Percentiles rank a stretch among this genome's conserved stretches.
Conservation (phyloP, 2,797 vertebrate genomes). For the Danio kyathit region DNA sequence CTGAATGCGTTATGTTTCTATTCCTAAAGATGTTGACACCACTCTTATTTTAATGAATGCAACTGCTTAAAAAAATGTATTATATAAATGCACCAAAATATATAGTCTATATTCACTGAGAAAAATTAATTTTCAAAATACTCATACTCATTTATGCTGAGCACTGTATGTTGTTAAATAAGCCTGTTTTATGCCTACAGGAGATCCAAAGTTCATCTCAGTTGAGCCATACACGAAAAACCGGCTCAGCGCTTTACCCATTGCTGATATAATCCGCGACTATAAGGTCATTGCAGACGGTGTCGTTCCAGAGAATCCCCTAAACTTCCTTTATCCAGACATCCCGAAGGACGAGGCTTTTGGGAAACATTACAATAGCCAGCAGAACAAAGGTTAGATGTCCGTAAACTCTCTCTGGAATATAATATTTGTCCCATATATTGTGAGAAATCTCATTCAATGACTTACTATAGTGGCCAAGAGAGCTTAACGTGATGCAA, state of each 20-base stretch:
- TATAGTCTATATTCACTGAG: no score
- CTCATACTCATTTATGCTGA: no score
- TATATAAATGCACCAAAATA: no score
- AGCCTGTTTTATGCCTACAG: constrained; percentile 69
- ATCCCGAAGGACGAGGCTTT: constrained; percentile 97
- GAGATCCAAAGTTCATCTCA: constrained; percentile 91
- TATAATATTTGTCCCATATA: not conserved
- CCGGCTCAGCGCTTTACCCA: constrained; percentile 89
- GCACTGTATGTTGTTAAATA: not conserved
- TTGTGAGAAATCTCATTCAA: not conserved
- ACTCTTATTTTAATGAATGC: no score
- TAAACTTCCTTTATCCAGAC: constrained; percentile 94
- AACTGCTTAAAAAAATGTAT: no score
- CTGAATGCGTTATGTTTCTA: no score
- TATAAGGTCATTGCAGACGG: constrained; percentile 97
- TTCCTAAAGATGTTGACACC: no score
- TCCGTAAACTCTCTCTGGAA: not conserved
- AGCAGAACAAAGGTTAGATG: constrained; percentile 87
- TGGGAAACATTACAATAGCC: constrained; percentile 93
- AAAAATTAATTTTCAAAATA: no score
- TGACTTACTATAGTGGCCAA: no score
- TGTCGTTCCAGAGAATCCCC: constrained; percentile 92
- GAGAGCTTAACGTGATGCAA: no score
- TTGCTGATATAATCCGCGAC: constrained; percentile 93
- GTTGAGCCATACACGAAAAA: constrained; percentile 98